Percentiles rank a stretch among this genome's conserved stretches.
Evolutionary conservation across 2,113 vertebrate species (phyloP).

Genomic region (Gopherus flavomarginatus): DNA sequence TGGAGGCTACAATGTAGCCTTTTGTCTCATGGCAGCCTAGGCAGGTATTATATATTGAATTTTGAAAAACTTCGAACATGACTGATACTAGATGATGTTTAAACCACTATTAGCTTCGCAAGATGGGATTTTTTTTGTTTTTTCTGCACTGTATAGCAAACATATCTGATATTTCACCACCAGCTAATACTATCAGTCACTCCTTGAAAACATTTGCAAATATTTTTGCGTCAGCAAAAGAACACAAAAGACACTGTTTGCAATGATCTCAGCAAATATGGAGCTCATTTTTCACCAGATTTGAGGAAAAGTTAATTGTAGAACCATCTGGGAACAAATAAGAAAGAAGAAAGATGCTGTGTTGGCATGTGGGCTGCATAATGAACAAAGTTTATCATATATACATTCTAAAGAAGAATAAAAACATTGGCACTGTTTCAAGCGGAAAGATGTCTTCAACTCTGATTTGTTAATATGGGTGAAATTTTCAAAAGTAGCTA

Average conservation of each 20-base stretch:
- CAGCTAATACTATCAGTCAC: background rate
- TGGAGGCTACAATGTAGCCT: background rate
- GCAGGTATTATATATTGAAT: background rate
- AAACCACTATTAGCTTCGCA: background rate
- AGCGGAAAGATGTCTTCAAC: background rate
- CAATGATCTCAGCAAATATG: constrained; percentile 3
- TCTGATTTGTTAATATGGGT: background rate
- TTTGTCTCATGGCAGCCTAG: background rate
- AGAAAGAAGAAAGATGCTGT: constrained; percentile 22
- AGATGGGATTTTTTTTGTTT: background rate
- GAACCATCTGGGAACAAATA: constrained; percentile 40
- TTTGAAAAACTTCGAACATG: background rate
- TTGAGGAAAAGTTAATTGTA: constrained; percentile 41
- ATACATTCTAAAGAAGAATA: constrained; percentile 21
- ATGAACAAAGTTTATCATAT: constrained; percentile 4
- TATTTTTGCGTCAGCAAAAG: constrained; percentile 17
- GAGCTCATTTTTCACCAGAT: constrained; percentile 19
- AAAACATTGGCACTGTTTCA: constrained; percentile 2
- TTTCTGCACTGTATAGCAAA: background rate
- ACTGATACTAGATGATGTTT: background rate
- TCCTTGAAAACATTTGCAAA: constrained; percentile 35
- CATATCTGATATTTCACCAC: background rate
- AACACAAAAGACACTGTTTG: background rate
- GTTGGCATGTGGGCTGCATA: background rate
- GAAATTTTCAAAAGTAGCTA: background rate